Evolutionary conservation across 2,888 invertebrate genomes (phyloP).

Genomic region (Noctuana brunneofusca): DNA sequence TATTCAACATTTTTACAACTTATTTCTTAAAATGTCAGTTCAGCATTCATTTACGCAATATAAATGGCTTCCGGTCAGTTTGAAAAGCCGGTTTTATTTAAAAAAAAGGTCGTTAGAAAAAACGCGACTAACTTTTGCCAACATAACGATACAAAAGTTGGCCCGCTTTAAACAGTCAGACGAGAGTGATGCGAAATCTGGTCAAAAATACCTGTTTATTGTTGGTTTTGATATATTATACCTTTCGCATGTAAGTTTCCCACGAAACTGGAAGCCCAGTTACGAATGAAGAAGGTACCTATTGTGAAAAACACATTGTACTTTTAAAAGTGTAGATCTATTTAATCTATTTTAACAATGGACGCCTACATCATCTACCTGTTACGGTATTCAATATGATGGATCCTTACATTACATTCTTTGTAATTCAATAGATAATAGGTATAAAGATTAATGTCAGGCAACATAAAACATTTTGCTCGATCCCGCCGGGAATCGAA

Average conservation of each 20-base stretch:
- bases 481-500: too few relatives aligned
- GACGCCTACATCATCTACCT: constrained; percentile 9
- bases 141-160: constrained; percentile 3
- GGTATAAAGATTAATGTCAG: not conserved
- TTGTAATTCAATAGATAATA: not conserved
- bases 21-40: constrained; percentile 2
- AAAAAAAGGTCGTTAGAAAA: constrained; percentile 36
- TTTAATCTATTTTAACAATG: constrained; percentile 8
- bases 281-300: not conserved
- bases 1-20: not conserved
- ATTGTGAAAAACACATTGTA: constrained; percentile 10
- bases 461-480: too few relatives aligned
- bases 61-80: constrained; percentile 38
- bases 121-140: constrained; percentile 26
- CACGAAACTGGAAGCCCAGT: constrained; percentile 41
- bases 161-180: not conserved
- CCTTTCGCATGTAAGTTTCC: constrained; percentile 37
- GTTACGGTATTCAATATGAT: not conserved
- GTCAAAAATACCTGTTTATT: not conserved
- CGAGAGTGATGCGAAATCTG: not conserved
- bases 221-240: constrained; percentile 7
- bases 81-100: constrained; percentile 15
- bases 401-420: not conserved
- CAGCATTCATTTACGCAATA: constrained; percentile 15
- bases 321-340: constrained; percentile 4